Base-by-base conservation (phyloP, 2,888 invertebrate genomes). In the Melinaea marsaeus region DNA sequence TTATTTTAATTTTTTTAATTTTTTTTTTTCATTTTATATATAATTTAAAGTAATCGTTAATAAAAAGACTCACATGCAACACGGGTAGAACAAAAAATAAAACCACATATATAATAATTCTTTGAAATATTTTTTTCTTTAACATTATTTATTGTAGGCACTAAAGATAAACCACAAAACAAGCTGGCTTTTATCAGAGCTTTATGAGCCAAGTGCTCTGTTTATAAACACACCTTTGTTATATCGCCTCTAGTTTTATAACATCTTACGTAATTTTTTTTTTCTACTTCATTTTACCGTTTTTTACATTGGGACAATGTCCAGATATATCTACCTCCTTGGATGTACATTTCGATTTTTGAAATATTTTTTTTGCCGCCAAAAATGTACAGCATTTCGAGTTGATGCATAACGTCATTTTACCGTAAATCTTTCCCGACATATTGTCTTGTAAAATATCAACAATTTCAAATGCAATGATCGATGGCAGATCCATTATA, bases 401-500 rank as follows among this genome's bases (percentile, higher is more conserved):
- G 66, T 74, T 80, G 47, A 88, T 86, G 65, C 90, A 90, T 58
- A 90, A 74, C 9, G 90, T 89, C 56, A 80, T 81, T 70, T 88
- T 90, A 37, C 90, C 90, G 69, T 80, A 89, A 64, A 88, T 67
- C 68, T 86, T 87, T 5, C 88, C 88, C 57, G 80, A 71, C 83
- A 90, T 79, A 76, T 84, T 86, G 47, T 86, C 81, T 74, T 88
- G 80, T 68, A 90, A 73, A 62, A 87, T 87, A 51, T 89, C 87
- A n/a, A 89, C 85, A 57, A 86, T 79, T 78, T 88, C 85, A 62
- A 85, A 83, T 58, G 79, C 86, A 32, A 88, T 73, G 61, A 86
- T 88, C 47, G 88, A 86, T 5, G 90, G 88, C 66, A 89, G 78
- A 76, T 90, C 86, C 84, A 85, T 84, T 51, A 85, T 81, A 9